Evolutionary conservation across 2,888 invertebrate genomes (phyloP).

Genomic region (Hydrotaea cyrtoneurina): DNA sequence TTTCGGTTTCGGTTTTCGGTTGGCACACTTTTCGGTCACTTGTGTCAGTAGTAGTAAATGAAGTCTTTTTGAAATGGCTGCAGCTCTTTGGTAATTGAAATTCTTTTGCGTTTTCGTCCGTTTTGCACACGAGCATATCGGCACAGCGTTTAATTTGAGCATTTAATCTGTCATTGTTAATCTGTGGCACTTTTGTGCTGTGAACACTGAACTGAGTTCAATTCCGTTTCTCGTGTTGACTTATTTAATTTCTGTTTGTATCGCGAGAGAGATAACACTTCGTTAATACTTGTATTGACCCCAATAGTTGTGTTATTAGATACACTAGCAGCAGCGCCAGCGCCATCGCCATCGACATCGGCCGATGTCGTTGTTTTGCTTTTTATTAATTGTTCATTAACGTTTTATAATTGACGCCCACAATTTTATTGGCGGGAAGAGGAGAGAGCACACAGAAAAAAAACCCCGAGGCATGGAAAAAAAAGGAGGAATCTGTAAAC

Average conservation of each 20-base stretch:
- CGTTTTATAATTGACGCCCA: conserved; percentile 59
- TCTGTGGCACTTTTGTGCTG: conserved; percentile 49
- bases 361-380: conserved; percentile 22
- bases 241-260: conserved; percentile 41
- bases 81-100: conserved; percentile 54
- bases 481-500: too few relatives aligned
- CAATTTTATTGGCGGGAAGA: conserved; percentile 44
- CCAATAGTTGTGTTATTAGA: conserved; percentile 64
- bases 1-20: conserved; percentile 26
- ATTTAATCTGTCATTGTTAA: conserved; percentile 66
- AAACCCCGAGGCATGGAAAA: neutral
- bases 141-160: conserved; percentile 53
- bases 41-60: conserved; percentile 12
- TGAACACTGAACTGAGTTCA: conserved; percentile 3
- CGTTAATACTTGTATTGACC: conserved; percentile 67
- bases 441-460: neutral
- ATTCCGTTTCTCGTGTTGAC: conserved; percentile 49
- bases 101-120: conserved; percentile 24
- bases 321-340: conserved; percentile 20
- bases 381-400: conserved; percentile 54
- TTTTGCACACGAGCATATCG: conserved; percentile 11
- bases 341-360: neutral
- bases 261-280: conserved; percentile 60
- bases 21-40: conserved; percentile 58
- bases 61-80: conserved; percentile 6